A percentile compares a stretch with the other conserved stretches of the same genome.
Evolutionary conservation across 2,797 vertebrate genomes (phyloP).

Genomic region (Chromobotia macracanthus): DNA sequence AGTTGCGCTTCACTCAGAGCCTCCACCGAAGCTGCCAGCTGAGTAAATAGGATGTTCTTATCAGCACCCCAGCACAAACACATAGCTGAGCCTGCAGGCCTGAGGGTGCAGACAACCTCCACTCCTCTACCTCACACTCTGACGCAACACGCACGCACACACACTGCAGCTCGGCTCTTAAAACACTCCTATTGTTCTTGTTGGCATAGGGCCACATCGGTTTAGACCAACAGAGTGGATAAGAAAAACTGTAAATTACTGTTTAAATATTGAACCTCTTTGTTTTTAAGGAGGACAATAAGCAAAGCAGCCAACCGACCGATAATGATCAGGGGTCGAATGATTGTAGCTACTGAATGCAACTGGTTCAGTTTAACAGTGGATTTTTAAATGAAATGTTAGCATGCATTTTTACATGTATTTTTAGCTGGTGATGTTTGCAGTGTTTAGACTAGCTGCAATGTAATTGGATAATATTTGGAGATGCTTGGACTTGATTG

Average conservation of each 20-base stretch:
- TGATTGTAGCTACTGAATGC: not conserved
- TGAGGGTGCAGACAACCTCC: slow-evolving; percentile 42
- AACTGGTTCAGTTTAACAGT: not conserved
- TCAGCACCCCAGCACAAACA: slow-evolving; percentile 49
- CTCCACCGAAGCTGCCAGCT: slow-evolving; percentile 45
- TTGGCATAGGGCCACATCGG: slow-evolving; percentile 32
- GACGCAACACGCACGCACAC: not conserved
- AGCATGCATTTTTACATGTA: no score
- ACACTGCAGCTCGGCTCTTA: not conserved
- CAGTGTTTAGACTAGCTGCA: no score
- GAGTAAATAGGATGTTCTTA: slow-evolving; percentile 58
- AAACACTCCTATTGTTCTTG: slow-evolving; percentile 42
- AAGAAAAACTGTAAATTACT: slow-evolving; percentile 38
- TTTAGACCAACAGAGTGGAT: slow-evolving; percentile 39
- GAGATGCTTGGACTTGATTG: not conserved
- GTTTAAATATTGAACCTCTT: slow-evolving; percentile 43
- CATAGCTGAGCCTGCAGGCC: slow-evolving; percentile 35
- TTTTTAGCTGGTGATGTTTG: no score
- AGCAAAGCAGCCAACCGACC: slow-evolving; percentile 20
- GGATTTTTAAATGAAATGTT: not conserved
- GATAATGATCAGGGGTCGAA: not conserved
- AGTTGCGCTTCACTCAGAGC: slow-evolving; percentile 38
- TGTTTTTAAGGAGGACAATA: slow-evolving; percentile 3
- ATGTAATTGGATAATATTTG: not conserved
- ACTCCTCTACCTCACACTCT: slow-evolving; percentile 43